Percentiles rank a stretch among this genome's conserved stretches.
These are phyloP conservation scores for Chaenocephalus aceratus DNA, from an alignment of 2,113 vertebrate genomes.

Conservation along the genomic window DNA sequence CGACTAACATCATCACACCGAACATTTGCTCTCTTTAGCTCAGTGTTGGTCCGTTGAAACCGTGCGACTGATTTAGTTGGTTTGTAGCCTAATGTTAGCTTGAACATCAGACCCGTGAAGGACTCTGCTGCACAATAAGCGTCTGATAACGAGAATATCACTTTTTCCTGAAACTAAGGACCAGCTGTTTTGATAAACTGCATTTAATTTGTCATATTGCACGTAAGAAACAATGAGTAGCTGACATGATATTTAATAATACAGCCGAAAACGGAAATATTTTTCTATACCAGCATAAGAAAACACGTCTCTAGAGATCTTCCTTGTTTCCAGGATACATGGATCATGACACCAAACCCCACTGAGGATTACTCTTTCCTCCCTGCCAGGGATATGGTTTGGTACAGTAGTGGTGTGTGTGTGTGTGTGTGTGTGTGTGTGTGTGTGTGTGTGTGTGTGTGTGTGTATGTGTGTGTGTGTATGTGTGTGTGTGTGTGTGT, in stretches of 20 bases:
- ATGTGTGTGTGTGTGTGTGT: not conserved
- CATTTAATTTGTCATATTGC: not conserved
- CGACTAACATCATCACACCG: too few species aligned
- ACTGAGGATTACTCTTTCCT: not conserved
- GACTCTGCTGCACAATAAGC: too few species aligned
- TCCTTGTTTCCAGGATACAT: conserved; percentile 40
- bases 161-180: not conserved
- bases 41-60: too few species aligned
- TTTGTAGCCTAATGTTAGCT: too few species aligned
- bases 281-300: not conserved
- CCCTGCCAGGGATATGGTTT: conserved; percentile 13
- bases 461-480: not conserved
- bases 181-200: not conserved
- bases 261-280: not conserved
- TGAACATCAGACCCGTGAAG: too few species aligned
- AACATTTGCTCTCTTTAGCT: too few species aligned
- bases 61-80: too few species aligned
- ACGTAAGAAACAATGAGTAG: not conserved
- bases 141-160: too few species aligned
- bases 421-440: not conserved
- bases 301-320: conserved; percentile 19
- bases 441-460: not conserved
- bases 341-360: conserved; percentile 36
- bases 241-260: not conserved
- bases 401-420: not conserved